phyloP scores from a whole-genome alignment of 30 jellyfish, hydroid and myxozoan genomes.

The Pseudorhiza aurosa region DNA sequence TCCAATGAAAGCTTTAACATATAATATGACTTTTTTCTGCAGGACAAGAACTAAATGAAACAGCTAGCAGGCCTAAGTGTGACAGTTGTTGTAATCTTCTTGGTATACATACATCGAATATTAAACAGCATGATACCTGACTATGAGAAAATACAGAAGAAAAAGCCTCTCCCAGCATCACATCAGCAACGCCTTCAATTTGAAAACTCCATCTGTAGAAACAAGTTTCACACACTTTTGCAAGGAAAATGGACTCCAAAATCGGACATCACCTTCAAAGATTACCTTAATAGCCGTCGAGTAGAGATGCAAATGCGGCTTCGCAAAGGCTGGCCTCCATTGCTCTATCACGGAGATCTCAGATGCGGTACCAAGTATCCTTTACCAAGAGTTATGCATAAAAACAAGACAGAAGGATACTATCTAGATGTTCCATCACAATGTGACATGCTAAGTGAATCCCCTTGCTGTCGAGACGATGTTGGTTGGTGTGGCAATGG shows the following conservation, averaged over 20 bases:
- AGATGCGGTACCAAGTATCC: conserved; percentile 91
- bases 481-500: conserved; percentile 97
- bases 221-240: conserved; percentile 36
- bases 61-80: conserved; percentile 52
- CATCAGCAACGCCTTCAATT: not conserved
- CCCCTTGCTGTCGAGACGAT: conserved; percentile 94
- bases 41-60: conserved; percentile 47
- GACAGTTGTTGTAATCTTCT: conserved; percentile 33
- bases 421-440: conserved; percentile 91
- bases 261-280: conserved; percentile 42
- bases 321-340: conserved; percentile 94
- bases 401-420: conserved; percentile 64
- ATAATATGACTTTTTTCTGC: too few species aligned
- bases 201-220: conserved; percentile 27
- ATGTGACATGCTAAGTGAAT: conserved; percentile 71
- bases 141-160: conserved; percentile 4
- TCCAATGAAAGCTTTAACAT: too few species aligned
- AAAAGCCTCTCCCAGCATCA: conserved; percentile 35
- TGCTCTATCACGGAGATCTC: conserved; percentile 72
- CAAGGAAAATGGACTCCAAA: conserved; percentile 87
- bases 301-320: conserved; percentile 77
- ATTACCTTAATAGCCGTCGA: conserved; percentile 38
- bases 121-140: conserved; percentile 54
- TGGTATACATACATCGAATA: conserved; percentile 54
- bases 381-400: conserved; percentile 74